phyloP scores from a whole-genome alignment of 2,888 invertebrate genomes.

The Agrochola circellaris region DNA sequence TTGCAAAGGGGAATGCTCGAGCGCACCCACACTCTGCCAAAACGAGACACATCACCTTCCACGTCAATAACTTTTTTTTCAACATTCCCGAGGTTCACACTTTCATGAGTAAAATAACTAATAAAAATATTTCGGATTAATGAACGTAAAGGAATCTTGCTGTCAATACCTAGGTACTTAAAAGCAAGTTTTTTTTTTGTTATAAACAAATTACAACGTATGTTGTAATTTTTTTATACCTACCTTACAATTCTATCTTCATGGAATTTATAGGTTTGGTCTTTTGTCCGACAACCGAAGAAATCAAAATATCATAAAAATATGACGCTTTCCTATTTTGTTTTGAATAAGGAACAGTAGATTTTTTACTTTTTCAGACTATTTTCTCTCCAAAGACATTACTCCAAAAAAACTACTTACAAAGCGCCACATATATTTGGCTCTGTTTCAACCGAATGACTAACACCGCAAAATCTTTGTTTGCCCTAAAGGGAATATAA shows the following conservation, averaged over 20 bases:
- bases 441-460: constrained; percentile 36
- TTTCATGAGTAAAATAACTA: constrained; percentile 54
- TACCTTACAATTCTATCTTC: not conserved
- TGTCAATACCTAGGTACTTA: not conserved
- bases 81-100: constrained; percentile 49
- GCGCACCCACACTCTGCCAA: constrained; percentile 57
- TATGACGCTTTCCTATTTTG: not conserved
- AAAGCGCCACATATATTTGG: constrained; percentile 30
- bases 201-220: too few species aligned
- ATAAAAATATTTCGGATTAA: constrained; percentile 31
- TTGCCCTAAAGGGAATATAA: constrained; percentile 55
- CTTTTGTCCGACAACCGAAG: not conserved
- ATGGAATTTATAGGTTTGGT: not conserved
- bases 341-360: not conserved
- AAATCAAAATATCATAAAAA: too few species aligned
- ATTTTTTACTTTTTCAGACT: not conserved
- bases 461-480: constrained; percentile 44
- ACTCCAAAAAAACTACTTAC: not conserved
- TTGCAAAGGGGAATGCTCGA: constrained; percentile 66
- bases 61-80: constrained; percentile 67
- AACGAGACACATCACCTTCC: constrained; percentile 49
- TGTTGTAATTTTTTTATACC: too few species aligned
- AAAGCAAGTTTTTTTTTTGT: not conserved
- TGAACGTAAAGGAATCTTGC: constrained; percentile 18
- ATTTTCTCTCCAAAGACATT: not conserved